Conservation (phyloP, 2,113 vertebrate genomes). For the Brevimyrus niger region DNA sequence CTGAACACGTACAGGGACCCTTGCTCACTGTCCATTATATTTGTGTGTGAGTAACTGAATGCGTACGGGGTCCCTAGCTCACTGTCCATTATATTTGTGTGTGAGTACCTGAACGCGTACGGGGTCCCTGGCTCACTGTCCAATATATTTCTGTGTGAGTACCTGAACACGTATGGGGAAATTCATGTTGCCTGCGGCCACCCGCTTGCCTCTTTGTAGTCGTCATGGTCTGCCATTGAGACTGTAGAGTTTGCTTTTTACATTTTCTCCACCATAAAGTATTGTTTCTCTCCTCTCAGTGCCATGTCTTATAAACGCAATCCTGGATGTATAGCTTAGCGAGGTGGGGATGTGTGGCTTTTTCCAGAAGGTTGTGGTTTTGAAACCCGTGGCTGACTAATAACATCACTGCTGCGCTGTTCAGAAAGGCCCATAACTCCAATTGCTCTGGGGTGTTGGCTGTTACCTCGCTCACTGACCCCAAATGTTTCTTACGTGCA, state of each 20-base stretch:
- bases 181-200: neutral
- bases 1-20: too few species aligned
- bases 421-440: neutral
- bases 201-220: neutral
- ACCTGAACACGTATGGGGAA: neutral
- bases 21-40: neutral
- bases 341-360: neutral
- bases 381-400: neutral
- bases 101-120: neutral
- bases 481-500: neutral
- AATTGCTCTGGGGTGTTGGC: neutral
- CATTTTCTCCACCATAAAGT: neutral
- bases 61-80: too few species aligned
- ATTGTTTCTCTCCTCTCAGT: neutral
- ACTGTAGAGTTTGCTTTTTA: neutral
- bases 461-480: neutral
- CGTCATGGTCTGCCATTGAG: neutral
- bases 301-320: neutral
- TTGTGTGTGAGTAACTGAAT: neutral
- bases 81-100: neutral
- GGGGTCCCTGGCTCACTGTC: too few species aligned
- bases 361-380: neutral
- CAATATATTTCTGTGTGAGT: neutral
- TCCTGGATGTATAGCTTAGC: neutral
- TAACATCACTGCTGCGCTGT: neutral